phyloP scores from a whole-genome alignment of 2,113 vertebrate genomes.

The Hystrix brachyura region DNA sequence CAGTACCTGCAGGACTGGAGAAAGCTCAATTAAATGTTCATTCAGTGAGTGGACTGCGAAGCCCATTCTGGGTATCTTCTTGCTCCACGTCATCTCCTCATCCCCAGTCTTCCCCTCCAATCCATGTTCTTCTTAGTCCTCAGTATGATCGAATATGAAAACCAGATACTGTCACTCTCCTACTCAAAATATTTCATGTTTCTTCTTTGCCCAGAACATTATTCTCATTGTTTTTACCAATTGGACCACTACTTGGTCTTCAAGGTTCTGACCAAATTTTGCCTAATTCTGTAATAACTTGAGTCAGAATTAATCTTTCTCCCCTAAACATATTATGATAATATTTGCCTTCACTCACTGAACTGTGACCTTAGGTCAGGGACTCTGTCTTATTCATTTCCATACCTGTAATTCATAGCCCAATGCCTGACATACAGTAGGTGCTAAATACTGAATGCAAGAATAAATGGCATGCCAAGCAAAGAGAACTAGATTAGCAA shows the following conservation, averaged over 20 bases:
- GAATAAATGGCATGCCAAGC: background rate
- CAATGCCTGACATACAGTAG: background rate
- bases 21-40: background rate
- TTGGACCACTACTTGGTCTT: background rate
- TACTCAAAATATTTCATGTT: background rate
- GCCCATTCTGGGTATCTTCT: background rate
- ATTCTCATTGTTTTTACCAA: background rate
- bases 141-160: background rate
- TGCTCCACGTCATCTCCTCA: background rate
- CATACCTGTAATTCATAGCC: background rate
- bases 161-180: background rate
- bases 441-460: conserved; percentile 40
- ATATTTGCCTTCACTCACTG: background rate
- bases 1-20: background rate
- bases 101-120: background rate
- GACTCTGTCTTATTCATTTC: conserved; percentile 4
- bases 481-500: conserved; percentile 30
- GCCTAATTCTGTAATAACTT: conserved; percentile 13
- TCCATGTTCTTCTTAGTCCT: background rate
- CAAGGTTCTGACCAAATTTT: conserved; percentile 23
- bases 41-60: background rate
- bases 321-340: background rate
- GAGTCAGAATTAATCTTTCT: conserved; percentile 30
- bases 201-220: background rate
- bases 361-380: background rate